A percentile compares a stretch with the other conserved stretches of the same genome.
phyloP scores from a whole-genome alignment of 1,140 invertebrate species.

The Brachionus manjavacas region DNA sequence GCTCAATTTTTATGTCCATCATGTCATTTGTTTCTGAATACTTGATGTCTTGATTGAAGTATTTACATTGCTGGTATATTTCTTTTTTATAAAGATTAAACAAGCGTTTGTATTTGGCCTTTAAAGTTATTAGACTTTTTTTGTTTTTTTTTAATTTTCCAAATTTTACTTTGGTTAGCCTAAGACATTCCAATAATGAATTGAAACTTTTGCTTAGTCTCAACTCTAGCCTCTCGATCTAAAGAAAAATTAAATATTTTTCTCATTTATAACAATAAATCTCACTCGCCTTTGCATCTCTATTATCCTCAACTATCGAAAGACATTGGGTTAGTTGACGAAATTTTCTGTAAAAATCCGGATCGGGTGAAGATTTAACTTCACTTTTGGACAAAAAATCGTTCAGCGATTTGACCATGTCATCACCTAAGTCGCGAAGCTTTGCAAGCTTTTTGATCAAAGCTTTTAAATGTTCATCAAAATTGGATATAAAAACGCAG shows the following conservation, averaged over 20 bases:
- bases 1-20: background rate
- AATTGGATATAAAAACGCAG: background rate
- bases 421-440: constrained; percentile 7
- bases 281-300: background rate
- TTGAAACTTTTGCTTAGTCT: background rate
- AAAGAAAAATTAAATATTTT: background rate
- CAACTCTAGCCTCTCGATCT: background rate
- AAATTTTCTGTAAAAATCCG: background rate
- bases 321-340: background rate
- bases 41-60: background rate
- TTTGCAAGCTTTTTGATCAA: background rate
- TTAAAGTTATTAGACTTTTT: background rate
- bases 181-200: background rate
- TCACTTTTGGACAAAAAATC: background rate
- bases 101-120: background rate
- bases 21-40: background rate
- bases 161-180: background rate
- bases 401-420: background rate
- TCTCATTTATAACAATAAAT: background rate
- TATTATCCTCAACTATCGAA: constrained; percentile 1
- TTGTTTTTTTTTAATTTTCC: background rate
- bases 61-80: background rate
- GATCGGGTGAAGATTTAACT: background rate
- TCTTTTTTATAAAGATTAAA: background rate
- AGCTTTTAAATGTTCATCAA: background rate